Conservation (phyloP, 2,113 vertebrate species). For the Zosterops lateralis region DNA sequence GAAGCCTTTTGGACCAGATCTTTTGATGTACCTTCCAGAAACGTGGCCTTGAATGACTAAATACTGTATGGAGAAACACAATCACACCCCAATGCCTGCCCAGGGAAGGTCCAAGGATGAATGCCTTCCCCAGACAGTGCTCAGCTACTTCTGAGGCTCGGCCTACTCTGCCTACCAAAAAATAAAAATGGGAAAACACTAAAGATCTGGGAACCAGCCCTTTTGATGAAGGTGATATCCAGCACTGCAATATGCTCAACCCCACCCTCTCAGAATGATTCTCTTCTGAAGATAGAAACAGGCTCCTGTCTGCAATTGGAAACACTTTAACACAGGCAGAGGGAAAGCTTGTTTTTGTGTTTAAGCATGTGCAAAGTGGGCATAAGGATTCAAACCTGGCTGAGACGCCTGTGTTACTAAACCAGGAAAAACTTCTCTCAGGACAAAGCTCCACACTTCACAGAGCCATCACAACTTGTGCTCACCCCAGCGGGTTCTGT, state of each 20-base stretch:
- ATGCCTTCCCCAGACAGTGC: background rate
- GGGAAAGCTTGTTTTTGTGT: background rate
- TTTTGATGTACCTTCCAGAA: background rate
- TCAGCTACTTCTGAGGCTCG: background rate
- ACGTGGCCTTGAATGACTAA: accelerated
- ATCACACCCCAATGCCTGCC: accelerated
- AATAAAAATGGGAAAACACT: background rate
- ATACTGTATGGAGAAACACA: background rate
- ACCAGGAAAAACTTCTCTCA: background rate
- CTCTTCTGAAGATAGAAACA: background rate
- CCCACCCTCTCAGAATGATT: background rate
- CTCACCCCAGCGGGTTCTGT: accelerated
- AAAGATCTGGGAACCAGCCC: background rate
- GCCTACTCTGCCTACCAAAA: background rate
- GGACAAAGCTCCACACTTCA: background rate
- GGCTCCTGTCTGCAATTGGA: background rate
- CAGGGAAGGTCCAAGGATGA: background rate
- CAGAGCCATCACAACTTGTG: background rate
- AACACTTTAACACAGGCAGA: background rate
- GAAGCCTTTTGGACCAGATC: background rate
- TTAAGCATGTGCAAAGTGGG: background rate
- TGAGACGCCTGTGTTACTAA: background rate
- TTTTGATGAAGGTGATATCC: background rate
- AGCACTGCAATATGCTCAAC: background rate
- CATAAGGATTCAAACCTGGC: background rate